Evolutionary conservation across 1,140 invertebrate genomes (phyloP).

Genomic region (Drosophila chauvacae): DNA sequence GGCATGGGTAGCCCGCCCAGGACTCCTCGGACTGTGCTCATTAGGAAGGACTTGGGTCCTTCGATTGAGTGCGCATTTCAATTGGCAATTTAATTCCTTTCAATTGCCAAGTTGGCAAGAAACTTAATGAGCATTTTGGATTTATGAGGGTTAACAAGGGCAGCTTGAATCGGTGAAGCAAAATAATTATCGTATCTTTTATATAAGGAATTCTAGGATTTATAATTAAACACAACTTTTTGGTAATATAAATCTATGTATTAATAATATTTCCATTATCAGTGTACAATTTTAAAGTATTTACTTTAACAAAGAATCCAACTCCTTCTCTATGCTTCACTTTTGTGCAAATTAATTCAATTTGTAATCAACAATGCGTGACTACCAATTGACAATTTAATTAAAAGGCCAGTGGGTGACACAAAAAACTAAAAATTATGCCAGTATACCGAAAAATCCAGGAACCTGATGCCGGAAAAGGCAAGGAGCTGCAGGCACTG

Average conservation of each 20-base stretch:
- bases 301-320: not conserved
- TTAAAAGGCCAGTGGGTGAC: constrained; percentile 46
- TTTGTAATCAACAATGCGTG: constrained; percentile 68
- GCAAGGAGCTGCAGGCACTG: constrained; percentile 42
- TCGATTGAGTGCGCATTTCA: constrained; percentile 50
- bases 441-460: constrained; percentile 35
- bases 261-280: not conserved
- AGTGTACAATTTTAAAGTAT: not conserved
- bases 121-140: constrained; percentile 48
- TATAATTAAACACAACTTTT: not conserved
- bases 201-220: not conserved
- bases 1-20: constrained; percentile 32
- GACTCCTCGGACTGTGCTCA: constrained; percentile 50
- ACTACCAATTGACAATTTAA: constrained; percentile 71
- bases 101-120: constrained; percentile 41
- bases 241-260: not conserved
- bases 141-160: constrained; percentile 24
- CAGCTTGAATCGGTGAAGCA: not conserved
- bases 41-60: constrained; percentile 52
- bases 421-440: constrained; percentile 41
- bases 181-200: constrained; percentile 7
- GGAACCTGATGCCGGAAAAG: not conserved
- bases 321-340: not conserved
- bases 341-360: constrained; percentile 55
- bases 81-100: constrained; percentile 49